Conservation (phyloP, 2,113 vertebrate genomes). For the Callithrix jacchus region DNA sequence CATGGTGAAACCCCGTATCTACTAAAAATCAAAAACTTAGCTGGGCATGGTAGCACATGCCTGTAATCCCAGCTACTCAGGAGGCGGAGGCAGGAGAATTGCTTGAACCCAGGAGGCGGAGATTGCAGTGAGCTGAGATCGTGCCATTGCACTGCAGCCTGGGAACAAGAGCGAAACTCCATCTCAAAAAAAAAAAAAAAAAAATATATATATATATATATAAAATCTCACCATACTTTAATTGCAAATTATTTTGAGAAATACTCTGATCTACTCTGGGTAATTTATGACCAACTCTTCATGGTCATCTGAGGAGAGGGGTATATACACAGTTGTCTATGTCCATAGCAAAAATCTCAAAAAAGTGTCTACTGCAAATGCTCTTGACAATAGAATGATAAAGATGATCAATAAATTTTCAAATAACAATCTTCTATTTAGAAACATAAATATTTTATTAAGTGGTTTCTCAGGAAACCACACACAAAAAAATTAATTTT, state of each 20-base stretch:
- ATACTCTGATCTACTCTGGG: not conserved
- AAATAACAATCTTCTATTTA: not conserved
- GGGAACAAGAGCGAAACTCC: no score
- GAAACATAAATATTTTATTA: not conserved
- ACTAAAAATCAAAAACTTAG: no score
- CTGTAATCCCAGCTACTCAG: no score
- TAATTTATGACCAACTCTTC: not conserved
- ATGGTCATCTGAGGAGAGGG: not conserved
- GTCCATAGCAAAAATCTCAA: not conserved
- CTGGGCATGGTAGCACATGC: no score
- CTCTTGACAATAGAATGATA: not conserved
- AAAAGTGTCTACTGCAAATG: not conserved
- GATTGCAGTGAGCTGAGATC: no score
- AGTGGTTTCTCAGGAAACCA: not conserved
- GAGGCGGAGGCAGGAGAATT: no score
- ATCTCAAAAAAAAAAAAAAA: no score
- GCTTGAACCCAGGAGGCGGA: no score
- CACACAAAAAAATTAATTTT: not conserved
- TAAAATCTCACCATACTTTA: not conserved
- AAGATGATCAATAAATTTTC: not conserved
- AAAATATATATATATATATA: no score
- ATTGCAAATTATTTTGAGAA: not conserved
- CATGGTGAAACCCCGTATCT: no score
- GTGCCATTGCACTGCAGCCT: no score
- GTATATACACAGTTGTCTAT: not conserved